Percentiles rank a stretch among this genome's conserved stretches.
These are phyloP conservation scores for Druon quercuslanigerum DNA, from an alignment of 1,140 invertebrate genomes.

Conservation along the genomic window DNA sequence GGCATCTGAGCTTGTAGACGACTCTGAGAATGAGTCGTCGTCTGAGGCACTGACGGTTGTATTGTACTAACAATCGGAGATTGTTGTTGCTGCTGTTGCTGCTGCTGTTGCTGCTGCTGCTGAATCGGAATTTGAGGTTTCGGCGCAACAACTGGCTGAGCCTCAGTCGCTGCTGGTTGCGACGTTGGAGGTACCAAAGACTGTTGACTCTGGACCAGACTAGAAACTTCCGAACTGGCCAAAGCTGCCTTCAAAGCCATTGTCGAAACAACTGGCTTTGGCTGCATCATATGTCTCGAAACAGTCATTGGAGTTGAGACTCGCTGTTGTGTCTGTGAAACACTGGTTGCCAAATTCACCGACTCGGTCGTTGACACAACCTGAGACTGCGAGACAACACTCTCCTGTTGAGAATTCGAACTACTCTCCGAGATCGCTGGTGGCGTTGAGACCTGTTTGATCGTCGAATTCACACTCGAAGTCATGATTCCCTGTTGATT, in stretches of 20 bases:
- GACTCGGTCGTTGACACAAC: not conserved
- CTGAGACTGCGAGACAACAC: slow-evolving; percentile 28
- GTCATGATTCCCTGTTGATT: slow-evolving; percentile 40
- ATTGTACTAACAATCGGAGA: slow-evolving; percentile 47
- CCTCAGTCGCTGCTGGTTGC: not conserved
- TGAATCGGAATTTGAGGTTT: slow-evolving; percentile 31
- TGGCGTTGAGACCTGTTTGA: slow-evolving; percentile 6
- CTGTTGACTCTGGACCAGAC: slow-evolving; percentile 8
- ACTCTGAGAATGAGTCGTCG: slow-evolving; percentile 57
- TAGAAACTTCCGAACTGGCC: slow-evolving; percentile 4
- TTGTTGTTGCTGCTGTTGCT: slow-evolving; percentile 38
- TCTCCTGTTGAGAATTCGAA: slow-evolving; percentile 19
- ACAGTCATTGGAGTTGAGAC: slow-evolving; percentile 42
- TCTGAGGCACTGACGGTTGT: slow-evolving; percentile 61
- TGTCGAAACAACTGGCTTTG: slow-evolving; percentile 1
- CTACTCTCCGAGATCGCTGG: slow-evolving; percentile 5
- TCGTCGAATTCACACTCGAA: slow-evolving; percentile 39
- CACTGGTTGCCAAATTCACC: slow-evolving; percentile 20
- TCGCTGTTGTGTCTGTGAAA: slow-evolving; percentile 55
- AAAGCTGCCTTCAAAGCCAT: slow-evolving; percentile 11
- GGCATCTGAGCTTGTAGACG: slow-evolving; percentile 63
- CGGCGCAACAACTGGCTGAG: not conserved
- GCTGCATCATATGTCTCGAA: not conserved
- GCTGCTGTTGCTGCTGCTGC: slow-evolving; percentile 38
- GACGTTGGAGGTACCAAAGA: not conserved